A percentile compares a stretch with the other conserved stretches of the same genome.
Evolutionary conservation across 2,797 vertebrate species (phyloP).

Genomic region (Coregonus ussuriensis): DNA sequence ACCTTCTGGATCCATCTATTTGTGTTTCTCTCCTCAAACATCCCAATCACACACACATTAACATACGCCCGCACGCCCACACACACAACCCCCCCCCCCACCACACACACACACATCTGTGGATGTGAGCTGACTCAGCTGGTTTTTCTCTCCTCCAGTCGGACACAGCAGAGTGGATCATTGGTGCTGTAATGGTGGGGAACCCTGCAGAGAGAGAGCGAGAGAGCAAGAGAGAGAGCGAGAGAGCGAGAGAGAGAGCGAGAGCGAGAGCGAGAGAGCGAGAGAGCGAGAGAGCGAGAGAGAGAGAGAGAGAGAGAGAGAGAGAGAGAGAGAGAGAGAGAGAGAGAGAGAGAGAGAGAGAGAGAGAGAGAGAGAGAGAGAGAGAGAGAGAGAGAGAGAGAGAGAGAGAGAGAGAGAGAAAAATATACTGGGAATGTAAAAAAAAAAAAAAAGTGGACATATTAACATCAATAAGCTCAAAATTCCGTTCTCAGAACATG

Average conservation of each 20-base stretch:
- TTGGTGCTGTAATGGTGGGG: background rate
- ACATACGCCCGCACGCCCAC: background rate
- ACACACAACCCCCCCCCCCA: too few species aligned
- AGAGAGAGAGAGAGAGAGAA: too few species aligned
- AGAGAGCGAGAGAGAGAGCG: too few species aligned
- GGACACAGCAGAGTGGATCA: background rate
- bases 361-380: slow-evolving; percentile 2
- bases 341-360: background rate
- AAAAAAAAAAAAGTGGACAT: too few species aligned
- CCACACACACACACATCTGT: background rate
- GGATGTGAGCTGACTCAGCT: background rate
- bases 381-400: background rate
- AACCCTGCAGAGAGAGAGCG: background rate
- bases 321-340: background rate
- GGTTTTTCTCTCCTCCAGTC: background rate
- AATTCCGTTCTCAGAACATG: too few species aligned
- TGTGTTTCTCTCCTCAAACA: background rate
- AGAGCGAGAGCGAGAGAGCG: slow-evolving; percentile 5
- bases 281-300: background rate
- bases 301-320: too few species aligned
- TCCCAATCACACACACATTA: background rate
- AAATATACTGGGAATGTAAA: background rate
- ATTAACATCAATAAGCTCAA: too few species aligned
- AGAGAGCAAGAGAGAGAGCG: background rate
- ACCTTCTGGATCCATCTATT: background rate